Evolutionary conservation across 92 coral and sea anemone genomes (phyloP), one percentile per base, ranked within the genome.

Genomic region (Metridium senile): DNA sequence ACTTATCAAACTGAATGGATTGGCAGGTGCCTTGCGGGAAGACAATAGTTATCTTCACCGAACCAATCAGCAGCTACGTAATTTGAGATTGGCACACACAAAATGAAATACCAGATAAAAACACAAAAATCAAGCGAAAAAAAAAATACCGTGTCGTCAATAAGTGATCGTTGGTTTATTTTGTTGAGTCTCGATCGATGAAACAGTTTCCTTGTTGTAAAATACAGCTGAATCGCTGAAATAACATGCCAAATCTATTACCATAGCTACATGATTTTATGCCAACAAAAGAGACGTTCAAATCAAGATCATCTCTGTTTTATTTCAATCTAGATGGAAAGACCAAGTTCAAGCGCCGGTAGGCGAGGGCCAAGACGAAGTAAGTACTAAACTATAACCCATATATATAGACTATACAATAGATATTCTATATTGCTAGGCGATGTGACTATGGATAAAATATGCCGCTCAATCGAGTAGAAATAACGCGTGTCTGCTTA

Each of bases 331-430:
- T 62, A 79, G 84, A 79, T 79, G 84, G 84, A 79, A 29, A 35
- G 84, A 79, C 84, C 84, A 62, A 79, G 77, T 47, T 79, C 84
- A 22, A 66, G 58, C 70, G 76, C 84, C 29, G 84, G 84, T n/a
- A 68, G 84, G 49, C 56, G 84, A 28, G 84, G 84, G 23, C 84
- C 84, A 34, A 79, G 84, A 58, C 25, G 76, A 57, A 79, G 84
- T 79, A 58, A 79, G 84, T 79, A 70, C 56, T 26, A 11, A 22
- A n/a, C 13, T 22, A 30, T 10, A 10, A 1, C 4, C 20, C 59
- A 2, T 54, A 9, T 3, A 22, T 21, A 13, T 72, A 32, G 19
- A 53, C 53, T 28, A 29, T 30, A 4, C n/a, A 29, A 29, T 33
- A 22, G 28, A 32, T 53, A 29, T n/a, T 31, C 26, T 18, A 27